Conservation (phyloP, 2,888 invertebrate species). For the Drosophila niveifrons region DNA sequence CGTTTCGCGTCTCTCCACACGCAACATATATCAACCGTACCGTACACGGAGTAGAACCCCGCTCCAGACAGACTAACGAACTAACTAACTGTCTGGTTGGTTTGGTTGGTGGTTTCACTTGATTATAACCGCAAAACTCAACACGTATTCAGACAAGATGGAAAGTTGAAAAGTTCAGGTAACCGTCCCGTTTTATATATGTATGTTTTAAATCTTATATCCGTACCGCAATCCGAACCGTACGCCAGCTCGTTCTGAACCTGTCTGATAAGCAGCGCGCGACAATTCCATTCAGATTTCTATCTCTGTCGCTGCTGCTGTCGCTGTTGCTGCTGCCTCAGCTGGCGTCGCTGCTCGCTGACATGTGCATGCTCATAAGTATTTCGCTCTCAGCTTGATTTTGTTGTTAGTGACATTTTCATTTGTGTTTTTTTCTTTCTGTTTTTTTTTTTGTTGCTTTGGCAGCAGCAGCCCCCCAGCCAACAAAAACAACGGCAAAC, state of each 20-base stretch:
- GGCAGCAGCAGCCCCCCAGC: conserved; percentile 26
- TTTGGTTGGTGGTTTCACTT: conserved; percentile 27
- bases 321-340: conserved; percentile 21
- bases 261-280: conserved; percentile 76
- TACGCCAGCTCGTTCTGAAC: conserved; percentile 70
- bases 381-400: conserved; percentile 30
- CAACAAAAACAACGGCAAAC: conserved; percentile 32
- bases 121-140: conserved; percentile 25
- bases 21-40: conserved; percentile 55
- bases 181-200: not conserved
- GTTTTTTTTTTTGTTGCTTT: conserved; percentile 17
- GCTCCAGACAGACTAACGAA: conserved; percentile 12
- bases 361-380: conserved; percentile 55
- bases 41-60: conserved; percentile 16
- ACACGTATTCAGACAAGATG: not conserved
- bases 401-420: conserved; percentile 46
- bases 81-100: conserved; percentile 2
- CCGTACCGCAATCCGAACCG: conserved; percentile 38
- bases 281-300: conserved; percentile 79
- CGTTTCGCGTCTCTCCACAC: conserved; percentile 56
- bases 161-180: conserved; percentile 16
- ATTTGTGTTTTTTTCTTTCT: not conserved
- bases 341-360: conserved; percentile 11
- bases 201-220: not conserved
- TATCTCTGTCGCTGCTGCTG: conserved; percentile 50